Conservation (phyloP, 30 jellyfish, hydroid and myxozoan species). For the Turritopsis dohrnii region DNA sequence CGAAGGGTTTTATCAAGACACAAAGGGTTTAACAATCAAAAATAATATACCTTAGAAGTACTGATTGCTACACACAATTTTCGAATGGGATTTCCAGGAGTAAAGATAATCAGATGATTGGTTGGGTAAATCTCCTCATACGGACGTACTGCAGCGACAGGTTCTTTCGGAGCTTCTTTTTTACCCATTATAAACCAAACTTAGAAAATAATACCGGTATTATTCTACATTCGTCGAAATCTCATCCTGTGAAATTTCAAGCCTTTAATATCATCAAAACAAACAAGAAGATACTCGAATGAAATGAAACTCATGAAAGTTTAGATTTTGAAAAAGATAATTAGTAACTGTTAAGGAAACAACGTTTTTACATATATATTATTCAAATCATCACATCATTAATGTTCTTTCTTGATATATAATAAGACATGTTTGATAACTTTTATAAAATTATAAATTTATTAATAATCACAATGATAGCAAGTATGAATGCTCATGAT, state of each 20-base stretch:
- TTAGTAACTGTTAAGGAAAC: not conserved
- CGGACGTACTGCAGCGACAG: not conserved
- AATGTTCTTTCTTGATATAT: no score
- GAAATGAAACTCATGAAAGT: not conserved
- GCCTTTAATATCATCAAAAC: no score
- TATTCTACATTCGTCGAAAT: no score
- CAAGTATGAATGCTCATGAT: not conserved
- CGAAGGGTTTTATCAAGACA: no score
- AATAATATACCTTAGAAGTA: not conserved
- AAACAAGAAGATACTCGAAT: no score
- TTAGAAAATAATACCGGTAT: no score
- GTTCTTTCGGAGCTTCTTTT: not conserved
- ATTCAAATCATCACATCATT: not conserved
- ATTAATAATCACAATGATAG: not conserved
- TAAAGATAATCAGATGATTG: not conserved
- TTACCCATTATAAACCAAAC: not conserved
- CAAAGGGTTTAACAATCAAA: not conserved
- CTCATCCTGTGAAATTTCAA: not conserved
- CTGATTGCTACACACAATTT: slow-evolving; percentile 19
- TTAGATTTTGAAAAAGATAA: not conserved
- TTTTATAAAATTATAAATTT: no score
- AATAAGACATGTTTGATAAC: not conserved
- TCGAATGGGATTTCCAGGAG: slow-evolving; percentile 5
- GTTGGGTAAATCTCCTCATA: slow-evolving; percentile 9
- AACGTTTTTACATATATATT: not conserved